Conservation (phyloP, 2,113 vertebrate genomes). For the Sylvietta virens region DNA sequence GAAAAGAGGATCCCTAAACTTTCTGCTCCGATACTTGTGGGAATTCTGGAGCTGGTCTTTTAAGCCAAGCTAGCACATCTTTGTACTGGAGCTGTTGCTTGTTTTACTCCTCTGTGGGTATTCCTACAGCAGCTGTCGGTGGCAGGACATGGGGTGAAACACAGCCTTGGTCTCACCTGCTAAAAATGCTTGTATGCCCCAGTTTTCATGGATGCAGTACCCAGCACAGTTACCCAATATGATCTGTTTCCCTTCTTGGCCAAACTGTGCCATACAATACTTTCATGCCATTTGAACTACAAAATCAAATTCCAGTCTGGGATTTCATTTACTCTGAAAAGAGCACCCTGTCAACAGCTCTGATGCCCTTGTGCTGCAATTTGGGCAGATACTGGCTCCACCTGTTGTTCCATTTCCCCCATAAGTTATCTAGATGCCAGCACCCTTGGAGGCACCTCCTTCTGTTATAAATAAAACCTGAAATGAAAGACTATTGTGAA, state of each 20-base stretch:
- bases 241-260: not conserved
- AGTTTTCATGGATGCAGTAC: not conserved
- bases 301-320: not conserved
- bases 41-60: not conserved
- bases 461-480: conserved; percentile 4
- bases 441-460: not conserved
- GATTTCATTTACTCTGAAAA: not conserved
- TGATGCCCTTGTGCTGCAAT: not conserved
- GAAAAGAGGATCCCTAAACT: not conserved
- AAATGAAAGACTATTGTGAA: not conserved
- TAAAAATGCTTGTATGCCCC: not conserved
- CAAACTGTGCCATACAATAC: not conserved
- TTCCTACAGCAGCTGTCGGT: not conserved
- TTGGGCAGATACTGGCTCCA: not conserved
- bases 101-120: not conserved
- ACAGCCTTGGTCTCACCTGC: not conserved
- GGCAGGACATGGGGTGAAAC: not conserved
- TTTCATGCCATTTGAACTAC: not conserved
- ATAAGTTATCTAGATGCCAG: not conserved
- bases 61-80: not conserved
- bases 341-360: not conserved
- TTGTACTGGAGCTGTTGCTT: not conserved
- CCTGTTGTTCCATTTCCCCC: not conserved
- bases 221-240: not conserved
- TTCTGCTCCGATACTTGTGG: not conserved